phyloP scores from a whole-genome alignment of 92 coral and sea anemone species.

The Zoanthus solanderi region DNA sequence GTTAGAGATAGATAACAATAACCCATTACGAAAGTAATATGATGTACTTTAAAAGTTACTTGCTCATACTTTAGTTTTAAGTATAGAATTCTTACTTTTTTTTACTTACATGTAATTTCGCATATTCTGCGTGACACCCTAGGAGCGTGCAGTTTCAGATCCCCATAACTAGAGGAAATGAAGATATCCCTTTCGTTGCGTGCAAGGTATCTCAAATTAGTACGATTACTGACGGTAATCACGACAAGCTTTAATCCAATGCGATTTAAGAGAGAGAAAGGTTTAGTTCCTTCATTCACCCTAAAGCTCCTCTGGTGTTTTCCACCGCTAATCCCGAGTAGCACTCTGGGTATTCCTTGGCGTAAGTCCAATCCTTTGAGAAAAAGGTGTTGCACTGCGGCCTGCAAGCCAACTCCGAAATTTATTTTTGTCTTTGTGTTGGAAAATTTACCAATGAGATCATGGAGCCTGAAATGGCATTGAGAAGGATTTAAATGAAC shows the following conservation, averaged over 20 bases:
- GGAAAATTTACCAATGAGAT: background rate
- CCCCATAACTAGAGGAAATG: constrained; percentile 39
- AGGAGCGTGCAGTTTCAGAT: constrained; percentile 57
- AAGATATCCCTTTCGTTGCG: constrained; percentile 47
- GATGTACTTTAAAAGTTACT: too few relatives aligned
- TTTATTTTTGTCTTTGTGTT: background rate
- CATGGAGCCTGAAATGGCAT: background rate
- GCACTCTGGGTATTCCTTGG: constrained; percentile 76
- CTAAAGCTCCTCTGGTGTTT: background rate
- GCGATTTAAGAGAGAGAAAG: constrained; percentile 60
- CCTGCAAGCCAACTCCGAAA: background rate
- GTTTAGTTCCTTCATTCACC: constrained; percentile 11
- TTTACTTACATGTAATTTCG: constrained; percentile 61
- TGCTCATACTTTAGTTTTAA: too few relatives aligned
- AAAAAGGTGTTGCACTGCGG: constrained; percentile 69
- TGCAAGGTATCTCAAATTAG: constrained; percentile 54
- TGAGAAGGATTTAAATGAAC: background rate
- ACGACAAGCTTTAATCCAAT: constrained; percentile 68
- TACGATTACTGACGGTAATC: constrained; percentile 59
- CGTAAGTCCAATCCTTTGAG: constrained; percentile 66
- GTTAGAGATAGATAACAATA: too few relatives aligned
- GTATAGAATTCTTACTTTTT: too few relatives aligned
- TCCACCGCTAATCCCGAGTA: constrained; percentile 70
- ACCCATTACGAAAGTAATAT: too few relatives aligned
- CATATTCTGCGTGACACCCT: constrained; percentile 61